Base-by-base conservation (phyloP, 1,140 invertebrate species). In the Atta cephalotes region DNA sequence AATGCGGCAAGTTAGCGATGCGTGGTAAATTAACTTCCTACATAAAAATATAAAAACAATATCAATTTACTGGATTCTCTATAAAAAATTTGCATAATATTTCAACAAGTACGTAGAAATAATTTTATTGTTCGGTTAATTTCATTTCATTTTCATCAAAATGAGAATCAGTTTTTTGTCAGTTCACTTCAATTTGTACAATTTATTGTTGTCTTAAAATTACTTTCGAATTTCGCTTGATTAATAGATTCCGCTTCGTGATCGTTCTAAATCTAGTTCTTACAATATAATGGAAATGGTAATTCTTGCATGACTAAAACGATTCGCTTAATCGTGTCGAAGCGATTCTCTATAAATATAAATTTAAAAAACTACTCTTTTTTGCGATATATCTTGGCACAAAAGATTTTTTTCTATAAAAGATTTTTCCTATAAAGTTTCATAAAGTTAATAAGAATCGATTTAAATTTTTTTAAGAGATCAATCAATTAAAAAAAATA, bases 101-200 rank as follows among this genome's bases (percentile, higher is more conserved):
- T 39, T 51, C 65, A 89, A 87, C 51, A 84, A 86, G 68, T 72
- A 21, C 4, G 16, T 82, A 77, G n/a, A 14, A 60, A 86, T 71
- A 72, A 60, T 39, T 62, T 25, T 80, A 35, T 12, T 68, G 9
- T 49, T 49, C 5, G 28, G 9, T 2, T 68, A n/a, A 49, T 21
- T 56, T n/a, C 6, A 49, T 10, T 16, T 78, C 7, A 28, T 31
- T 35, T 35, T 39, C 28, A 60, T 60, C 7, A 28, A 58, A 60
- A 12, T 82, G 16, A 53, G 21, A 62, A 45, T 35, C 14, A n/a
- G 2, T 81, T 58, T 25, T 0, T 25, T 25, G 25, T 58, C 9
- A 45, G 39, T 10, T 28, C 49, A 7, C 16, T 62, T 28, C 0
- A 45, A 63, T 18, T 63, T 16, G 21, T 62, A 45, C 74, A 16